These are phyloP conservation scores for Cosmopolites sordidus DNA, from an alignment of 2,888 invertebrate genomes.

Conservation along the genomic window DNA sequence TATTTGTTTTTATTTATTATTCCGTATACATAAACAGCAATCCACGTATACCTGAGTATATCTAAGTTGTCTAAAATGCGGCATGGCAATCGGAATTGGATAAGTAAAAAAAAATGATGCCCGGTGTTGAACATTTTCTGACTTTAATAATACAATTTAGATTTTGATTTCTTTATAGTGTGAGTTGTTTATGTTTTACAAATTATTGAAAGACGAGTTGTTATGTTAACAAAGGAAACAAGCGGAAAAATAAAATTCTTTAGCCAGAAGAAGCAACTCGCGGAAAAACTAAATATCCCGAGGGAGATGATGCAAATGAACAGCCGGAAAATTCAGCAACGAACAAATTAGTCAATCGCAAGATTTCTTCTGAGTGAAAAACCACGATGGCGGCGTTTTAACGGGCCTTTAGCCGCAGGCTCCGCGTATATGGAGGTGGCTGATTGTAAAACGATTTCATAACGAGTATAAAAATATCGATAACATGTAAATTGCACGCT, in stretches of 20 bases:
- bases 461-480: conserved; percentile 50
- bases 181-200: too few relatives aligned
- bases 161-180: too few relatives aligned
- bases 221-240: neutral
- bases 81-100: too few relatives aligned
- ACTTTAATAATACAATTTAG: too few relatives aligned
- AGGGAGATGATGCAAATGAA: conserved; percentile 16
- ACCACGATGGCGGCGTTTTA: conserved; percentile 10
- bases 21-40: too few relatives aligned
- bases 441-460: conserved; percentile 48
- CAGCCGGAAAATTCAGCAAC: conserved; percentile 9
- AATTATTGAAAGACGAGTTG: too few relatives aligned
- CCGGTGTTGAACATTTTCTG: too few relatives aligned
- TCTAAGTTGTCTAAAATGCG: too few relatives aligned
- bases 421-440: conserved; percentile 32
- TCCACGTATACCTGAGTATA: too few relatives aligned
- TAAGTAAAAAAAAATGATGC: too few relatives aligned
- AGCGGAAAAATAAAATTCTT: neutral
- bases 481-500: conserved; percentile 50
- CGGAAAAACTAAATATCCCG: conserved; percentile 6
- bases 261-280: neutral
- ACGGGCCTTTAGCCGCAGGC: conserved; percentile 22
- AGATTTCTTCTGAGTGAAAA: conserved; percentile 14
- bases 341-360: conserved; percentile 20
- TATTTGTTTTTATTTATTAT: too few relatives aligned